Evolutionary conservation across 2,797 vertebrate genomes (phyloP), one percentile per base, ranked within the genome.

Genomic region (Darevskia nairensis): DNA sequence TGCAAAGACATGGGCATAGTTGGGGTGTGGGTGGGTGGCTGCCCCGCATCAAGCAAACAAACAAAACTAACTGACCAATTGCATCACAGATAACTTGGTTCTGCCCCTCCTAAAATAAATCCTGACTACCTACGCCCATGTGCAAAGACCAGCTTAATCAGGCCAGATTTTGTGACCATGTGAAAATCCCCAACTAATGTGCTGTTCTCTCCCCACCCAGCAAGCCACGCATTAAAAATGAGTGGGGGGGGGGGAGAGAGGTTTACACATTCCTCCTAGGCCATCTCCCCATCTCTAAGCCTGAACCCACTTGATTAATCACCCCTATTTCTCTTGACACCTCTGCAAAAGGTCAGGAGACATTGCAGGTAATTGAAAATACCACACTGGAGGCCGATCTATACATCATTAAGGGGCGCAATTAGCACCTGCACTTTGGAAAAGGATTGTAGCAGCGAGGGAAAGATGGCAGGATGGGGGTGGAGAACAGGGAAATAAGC

Each of bases 311-410:
- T 88, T 83, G 86, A 94, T 94, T 81, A 88, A 95, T 94, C 91
- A 32, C 92, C 86, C 93, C 86, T 6, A 9, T 89, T 88, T 84
- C 90, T 85, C 81, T 46, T 85, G 21, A 41, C 86, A 5, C n/a
- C 84, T 86, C 39, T 1, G 0, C 10, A 82, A 92, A 94, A 94
- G 94, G 92, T 94, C 95, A 91, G 90, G 89, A 93, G 92, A 27
- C 90, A 68, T 84, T 44, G 84, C 75, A 6, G 78, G 83, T 89
- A 91, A 94, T 91, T 91, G 89, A 89, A 94, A 92, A 91, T 88
- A 87, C 78, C 9, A 46, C 25, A 85, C 85, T 46, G 23, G 75
- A 84, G 86, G 88, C 3, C 10, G 76, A 79, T 90, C 92, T 91
- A 89, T 94, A 44, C 82, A 92, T 93, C 94, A 94, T 61, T 90